Evolutionary conservation across 2,113 vertebrate genomes (phyloP).

Genomic region (Archilochus colubris): DNA sequence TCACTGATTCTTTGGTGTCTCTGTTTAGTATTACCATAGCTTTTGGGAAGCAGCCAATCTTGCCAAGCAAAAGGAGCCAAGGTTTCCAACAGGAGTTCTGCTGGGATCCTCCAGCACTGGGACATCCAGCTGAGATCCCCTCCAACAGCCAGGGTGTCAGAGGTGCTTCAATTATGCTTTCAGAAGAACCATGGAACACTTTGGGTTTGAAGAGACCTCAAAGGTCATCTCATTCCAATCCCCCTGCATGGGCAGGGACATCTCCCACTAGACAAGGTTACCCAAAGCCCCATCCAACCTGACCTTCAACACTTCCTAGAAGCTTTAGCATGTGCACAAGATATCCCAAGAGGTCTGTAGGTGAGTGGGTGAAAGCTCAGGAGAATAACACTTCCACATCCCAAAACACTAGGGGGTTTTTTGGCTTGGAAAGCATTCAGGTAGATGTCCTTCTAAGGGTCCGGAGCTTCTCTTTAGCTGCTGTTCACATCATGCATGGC

Average conservation of each 20-base stretch:
- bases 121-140: background rate
- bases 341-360: background rate
- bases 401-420: background rate
- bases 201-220: too few species aligned
- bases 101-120: too few species aligned
- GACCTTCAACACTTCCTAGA: background rate
- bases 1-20: background rate
- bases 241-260: too few species aligned
- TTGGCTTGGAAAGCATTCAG: background rate
- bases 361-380: background rate
- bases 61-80: background rate
- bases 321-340: background rate
- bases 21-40: background rate
- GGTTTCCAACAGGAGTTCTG: background rate
- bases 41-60: background rate
- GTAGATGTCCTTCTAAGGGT: background rate
- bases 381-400: background rate
- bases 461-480: background rate
- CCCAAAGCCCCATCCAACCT: too few species aligned
- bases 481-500: accelerated
- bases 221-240: too few species aligned
- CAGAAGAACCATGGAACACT: too few species aligned
- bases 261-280: too few species aligned
- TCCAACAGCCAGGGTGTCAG: background rate
- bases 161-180: background rate